Evolutionary conservation across 2,888 invertebrate genomes (phyloP), one percentile per base, ranked within the genome.

Genomic region (Aphidius colemani): DNA sequence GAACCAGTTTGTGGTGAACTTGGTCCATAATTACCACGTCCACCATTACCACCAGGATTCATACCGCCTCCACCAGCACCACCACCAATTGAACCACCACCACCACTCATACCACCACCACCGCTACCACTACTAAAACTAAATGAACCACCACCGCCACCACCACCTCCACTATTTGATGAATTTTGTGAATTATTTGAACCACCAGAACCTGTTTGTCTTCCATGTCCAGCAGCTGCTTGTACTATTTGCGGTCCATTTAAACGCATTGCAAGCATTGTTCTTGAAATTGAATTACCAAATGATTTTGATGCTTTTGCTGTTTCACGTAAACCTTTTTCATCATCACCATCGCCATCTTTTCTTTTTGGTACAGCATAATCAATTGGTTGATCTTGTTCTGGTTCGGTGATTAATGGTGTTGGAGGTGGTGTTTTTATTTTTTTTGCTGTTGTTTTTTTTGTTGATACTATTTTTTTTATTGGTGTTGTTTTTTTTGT

Each of bases 1-100:
- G 93, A 92, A 10, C 93, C 93, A 0, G 93, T 93, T 2, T 94
- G 94, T 59, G 94, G 94, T 73, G 93, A 94, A 72, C 92, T 93
- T 7, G 94, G 94, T 3, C 93, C 93, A 78, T 94, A 94, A 80
- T 93, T 93, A 66, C 92, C 90, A 57, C 94, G 87, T 0, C 82
- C 81, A 0, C 94, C 93, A 78, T 93, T 93, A 50, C 93, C 87
- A 3, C 93, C 93, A 8, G 84, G 84, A 66, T 86, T 85, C 67
- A 90, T 89, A 76, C 93, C 92, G 49, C 92, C 93, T 0, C 89
- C 89, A 7, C 90, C 88, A 18, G 88, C 88, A 18, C 89, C 80
- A 1, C 78, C 81, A 0, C 78, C 85, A 0, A 88, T 86, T 11
- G 87, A 86, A 43, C 88, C 87, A 7, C 87, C 87, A 3, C 80